Evolutionary conservation across 2,797 vertebrate species (phyloP).

Genomic region (Tapera naevia): DNA sequence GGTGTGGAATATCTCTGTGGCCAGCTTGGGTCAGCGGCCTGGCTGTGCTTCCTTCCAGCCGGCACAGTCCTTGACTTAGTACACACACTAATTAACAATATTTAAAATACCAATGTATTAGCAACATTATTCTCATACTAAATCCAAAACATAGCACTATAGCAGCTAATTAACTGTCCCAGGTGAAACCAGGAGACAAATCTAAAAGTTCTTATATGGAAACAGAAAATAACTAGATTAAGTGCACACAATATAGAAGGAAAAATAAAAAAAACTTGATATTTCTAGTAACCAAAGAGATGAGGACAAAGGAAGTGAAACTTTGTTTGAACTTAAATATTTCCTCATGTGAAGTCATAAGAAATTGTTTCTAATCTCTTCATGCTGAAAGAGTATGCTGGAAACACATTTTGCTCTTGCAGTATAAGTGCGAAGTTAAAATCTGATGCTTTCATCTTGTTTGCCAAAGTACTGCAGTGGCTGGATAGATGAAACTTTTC

Average conservation of each 20-base stretch:
- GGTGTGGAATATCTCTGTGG: no score
- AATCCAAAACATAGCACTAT: no score
- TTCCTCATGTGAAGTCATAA: neutral
- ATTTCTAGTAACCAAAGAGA: neutral
- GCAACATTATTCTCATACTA: no score
- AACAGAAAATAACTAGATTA: neutral
- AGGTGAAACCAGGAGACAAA: neutral
- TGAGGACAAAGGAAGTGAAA: neutral
- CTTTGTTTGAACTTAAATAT: neutral
- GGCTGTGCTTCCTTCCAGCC: no score
- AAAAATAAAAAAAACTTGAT: neutral
- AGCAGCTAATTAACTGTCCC: no score
- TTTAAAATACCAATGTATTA: no score
- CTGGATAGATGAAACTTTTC: neutral
- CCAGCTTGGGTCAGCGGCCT: no score
- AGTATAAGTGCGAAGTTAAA: neutral
- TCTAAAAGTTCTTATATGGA: neutral
- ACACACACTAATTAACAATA: no score
- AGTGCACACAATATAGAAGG: neutral
- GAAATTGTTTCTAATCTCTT: neutral
- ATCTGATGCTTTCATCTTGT: neutral
- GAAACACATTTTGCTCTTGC: neutral
- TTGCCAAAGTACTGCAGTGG: neutral
- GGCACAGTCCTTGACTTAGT: no score
- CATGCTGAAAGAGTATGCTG: neutral